Evolutionary conservation across 1,140 invertebrate genomes (phyloP).

Genomic region (Pinna nobilis): DNA sequence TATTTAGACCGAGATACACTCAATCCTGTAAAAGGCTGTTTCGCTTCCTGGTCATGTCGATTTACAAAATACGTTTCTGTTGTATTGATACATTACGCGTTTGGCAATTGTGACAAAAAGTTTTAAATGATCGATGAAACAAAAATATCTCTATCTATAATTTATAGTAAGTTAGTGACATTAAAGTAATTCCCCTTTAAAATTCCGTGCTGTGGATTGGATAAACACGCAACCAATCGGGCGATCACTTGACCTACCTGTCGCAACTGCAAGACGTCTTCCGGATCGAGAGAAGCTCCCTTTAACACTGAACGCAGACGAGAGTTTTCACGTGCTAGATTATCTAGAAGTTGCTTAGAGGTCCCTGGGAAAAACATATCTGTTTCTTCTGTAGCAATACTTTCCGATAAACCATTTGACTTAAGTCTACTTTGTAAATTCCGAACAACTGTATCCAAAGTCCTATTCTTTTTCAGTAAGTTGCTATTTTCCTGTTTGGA

Average conservation of each 20-base stretch:
- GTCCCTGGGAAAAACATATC: slow-evolving; percentile 63
- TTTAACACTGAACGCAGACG: slow-evolving; percentile 54
- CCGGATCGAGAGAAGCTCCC: slow-evolving; percentile 42
- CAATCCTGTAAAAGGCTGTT: no score
- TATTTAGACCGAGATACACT: no score
- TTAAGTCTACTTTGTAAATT: slow-evolving; percentile 64
- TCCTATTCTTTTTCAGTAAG: slow-evolving; percentile 49
- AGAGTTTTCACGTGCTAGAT: slow-evolving; percentile 64
- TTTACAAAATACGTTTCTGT: no score
- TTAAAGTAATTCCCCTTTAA: neutral
- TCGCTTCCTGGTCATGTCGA: no score
- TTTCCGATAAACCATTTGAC: slow-evolving; percentile 50
- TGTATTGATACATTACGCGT: no score
- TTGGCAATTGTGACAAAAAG: no score
- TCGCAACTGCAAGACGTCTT: slow-evolving; percentile 49
- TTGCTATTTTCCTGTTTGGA: slow-evolving; percentile 53
- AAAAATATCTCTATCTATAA: no score
- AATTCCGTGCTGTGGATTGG: slow-evolving; percentile 14
- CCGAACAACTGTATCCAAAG: slow-evolving; percentile 58
- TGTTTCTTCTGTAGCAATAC: slow-evolving; percentile 52
- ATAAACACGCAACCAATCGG: slow-evolving; percentile 11
- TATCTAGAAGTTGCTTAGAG: slow-evolving; percentile 64
- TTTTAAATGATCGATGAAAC: no score
- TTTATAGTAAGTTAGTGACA: no score
- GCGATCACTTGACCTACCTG: slow-evolving; percentile 40